A percentile compares a stretch with the other conserved stretches of the same genome.
Conservation (phyloP, 92 coral and sea anemone genomes). For the Bergia sp. region DNA sequence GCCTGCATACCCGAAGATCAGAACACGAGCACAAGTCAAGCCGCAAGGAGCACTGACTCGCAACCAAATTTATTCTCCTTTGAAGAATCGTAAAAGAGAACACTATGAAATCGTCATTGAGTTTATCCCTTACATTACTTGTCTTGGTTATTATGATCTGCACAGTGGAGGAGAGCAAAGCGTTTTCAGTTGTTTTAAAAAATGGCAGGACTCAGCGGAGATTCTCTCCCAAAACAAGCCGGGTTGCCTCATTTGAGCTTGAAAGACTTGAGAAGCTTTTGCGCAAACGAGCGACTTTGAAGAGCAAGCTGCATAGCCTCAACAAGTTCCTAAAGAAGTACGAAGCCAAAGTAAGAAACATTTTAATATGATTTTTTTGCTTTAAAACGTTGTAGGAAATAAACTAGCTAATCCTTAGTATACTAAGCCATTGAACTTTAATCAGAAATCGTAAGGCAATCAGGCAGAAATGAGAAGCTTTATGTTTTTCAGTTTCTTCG, state of each 20-base stretch:
- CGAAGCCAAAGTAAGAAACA: conserved; percentile 31
- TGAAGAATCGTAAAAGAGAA: background rate
- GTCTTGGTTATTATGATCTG: conserved; percentile 1
- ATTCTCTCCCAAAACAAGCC: background rate
- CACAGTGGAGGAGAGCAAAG: background rate
- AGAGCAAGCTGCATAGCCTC: conserved; percentile 14
- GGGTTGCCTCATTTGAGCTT: background rate
- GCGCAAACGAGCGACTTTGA: background rate
- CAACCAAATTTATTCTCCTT: background rate
- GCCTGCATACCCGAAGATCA: background rate
- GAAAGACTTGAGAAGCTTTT: background rate
- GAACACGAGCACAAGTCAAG: background rate
- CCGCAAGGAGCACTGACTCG: background rate
- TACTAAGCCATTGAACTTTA: background rate
- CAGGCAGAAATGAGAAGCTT: background rate
- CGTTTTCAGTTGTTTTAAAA: background rate
- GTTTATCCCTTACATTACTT: background rate
- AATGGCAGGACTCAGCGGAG: background rate
- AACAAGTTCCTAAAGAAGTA: conserved; percentile 33
- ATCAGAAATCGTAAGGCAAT: no score
- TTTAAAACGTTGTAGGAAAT: background rate
- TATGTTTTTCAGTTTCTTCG: no score
- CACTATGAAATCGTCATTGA: conserved; percentile 16
- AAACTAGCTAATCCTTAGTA: background rate
- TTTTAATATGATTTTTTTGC: no score